A percentile compares a stretch with the other conserved stretches of the same genome.
These are phyloP conservation scores for Bombus fervidus DNA, from an alignment of 1,140 invertebrate species.

Conservation along the genomic window DNA sequence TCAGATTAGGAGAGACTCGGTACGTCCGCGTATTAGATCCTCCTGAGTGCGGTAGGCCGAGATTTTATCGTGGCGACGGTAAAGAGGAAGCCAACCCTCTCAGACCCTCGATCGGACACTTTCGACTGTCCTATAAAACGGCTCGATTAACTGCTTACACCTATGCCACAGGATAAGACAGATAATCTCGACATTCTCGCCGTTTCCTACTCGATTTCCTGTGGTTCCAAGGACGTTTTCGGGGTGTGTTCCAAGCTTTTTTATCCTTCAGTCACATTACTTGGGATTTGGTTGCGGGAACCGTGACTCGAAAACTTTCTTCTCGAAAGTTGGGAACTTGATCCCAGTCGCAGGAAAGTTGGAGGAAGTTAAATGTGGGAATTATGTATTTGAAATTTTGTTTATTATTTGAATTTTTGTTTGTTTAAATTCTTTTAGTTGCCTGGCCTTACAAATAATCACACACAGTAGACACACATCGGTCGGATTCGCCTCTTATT, in stretches of 20 bases:
- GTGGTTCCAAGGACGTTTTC: neutral
- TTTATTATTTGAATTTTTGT: neutral
- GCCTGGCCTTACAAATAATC: neutral
- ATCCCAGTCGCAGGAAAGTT: neutral
- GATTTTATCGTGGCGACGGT: conserved; percentile 59
- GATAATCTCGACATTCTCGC: conserved; percentile 29
- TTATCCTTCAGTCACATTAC: conserved; percentile 34
- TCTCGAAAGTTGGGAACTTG: neutral
- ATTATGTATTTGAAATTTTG: neutral
- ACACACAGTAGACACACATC: neutral
- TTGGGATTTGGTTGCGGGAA: neutral
- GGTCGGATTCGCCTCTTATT: no score
- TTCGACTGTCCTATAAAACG: conserved; percentile 60
- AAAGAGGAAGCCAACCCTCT: conserved; percentile 58
- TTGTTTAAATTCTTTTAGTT: neutral
- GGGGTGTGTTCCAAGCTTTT: neutral
- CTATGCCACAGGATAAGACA: conserved; percentile 31
- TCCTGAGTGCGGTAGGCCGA: conserved; percentile 46
- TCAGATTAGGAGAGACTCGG: conserved; percentile 56
- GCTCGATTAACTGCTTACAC: conserved; percentile 61
- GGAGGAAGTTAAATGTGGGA: neutral
- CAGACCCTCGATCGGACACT: conserved; percentile 50
- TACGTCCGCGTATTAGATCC: conserved; percentile 59
- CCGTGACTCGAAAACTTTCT: neutral
- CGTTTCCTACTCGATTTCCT: conserved; percentile 5